These are phyloP conservation scores for Dunckerocampus dactyliophorus DNA, from an alignment of 2,113 vertebrate species.

Conservation along the genomic window DNA sequence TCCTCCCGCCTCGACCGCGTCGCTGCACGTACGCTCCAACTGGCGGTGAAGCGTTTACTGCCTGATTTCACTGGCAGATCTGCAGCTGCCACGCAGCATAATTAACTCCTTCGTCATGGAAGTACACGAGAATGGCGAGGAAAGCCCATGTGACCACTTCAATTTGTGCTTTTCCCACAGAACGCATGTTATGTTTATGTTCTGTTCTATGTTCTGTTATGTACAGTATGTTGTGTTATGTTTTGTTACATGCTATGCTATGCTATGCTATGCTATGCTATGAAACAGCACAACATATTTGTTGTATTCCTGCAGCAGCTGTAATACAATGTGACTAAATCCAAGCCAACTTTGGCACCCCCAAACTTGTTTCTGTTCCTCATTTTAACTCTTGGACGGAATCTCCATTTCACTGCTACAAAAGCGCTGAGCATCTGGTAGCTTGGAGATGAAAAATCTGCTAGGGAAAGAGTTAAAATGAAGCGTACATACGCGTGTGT, in stretches of 20 bases:
- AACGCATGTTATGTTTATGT: not conserved
- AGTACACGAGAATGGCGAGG: too few species aligned
- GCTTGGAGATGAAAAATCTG: not conserved
- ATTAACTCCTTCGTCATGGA: not conserved
- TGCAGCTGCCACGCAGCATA: not conserved
- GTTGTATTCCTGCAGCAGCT: too few species aligned
- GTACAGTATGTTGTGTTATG: not conserved
- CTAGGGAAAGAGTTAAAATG: not conserved
- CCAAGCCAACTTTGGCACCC: too few species aligned
- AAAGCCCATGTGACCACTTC: too few species aligned
- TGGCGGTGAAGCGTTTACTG: not conserved
- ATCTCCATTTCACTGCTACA: not conserved
- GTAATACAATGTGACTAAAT: too few species aligned
- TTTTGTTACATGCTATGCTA: not conserved
- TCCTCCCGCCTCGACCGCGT: not conserved
- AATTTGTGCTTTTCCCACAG: too few species aligned
- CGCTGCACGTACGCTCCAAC: not conserved
- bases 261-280: not conserved
- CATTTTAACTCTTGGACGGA: not conserved
- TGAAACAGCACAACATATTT: too few species aligned
- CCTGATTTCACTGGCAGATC: not conserved
- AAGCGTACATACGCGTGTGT: not conserved
- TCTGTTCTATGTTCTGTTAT: not conserved
- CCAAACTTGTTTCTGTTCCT: not conserved
- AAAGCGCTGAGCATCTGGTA: not conserved